Evolutionary conservation across 2,888 invertebrate genomes (phyloP), one percentile per base, ranked within the genome.

Genomic region (Rhopalosiphum nymphaeae): DNA sequence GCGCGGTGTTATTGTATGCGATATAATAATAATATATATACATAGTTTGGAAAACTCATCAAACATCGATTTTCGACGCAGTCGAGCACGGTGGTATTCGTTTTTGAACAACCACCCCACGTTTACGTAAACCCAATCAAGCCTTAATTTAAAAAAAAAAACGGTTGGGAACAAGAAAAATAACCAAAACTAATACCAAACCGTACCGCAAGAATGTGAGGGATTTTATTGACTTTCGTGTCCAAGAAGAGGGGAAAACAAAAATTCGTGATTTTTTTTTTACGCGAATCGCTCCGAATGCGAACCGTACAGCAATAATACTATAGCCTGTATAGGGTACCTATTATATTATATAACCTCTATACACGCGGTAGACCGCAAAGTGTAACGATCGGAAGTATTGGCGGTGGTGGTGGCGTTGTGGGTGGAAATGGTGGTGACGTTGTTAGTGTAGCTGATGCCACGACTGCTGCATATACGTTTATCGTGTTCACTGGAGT

Each of bases 31-130:
- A 78, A 78, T 78, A 78, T 53, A 53, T 53, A 78, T 78, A 21
- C 42, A 29, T n/a, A 61, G 57, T 89, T 91, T 61, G 16, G 36
- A 42, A 91, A 91, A 53, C 91, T 91, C 91, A 91, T 91, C 91
- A 53, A 91, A 91, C 91, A 42, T 78, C 67, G 36, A 91, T 91
- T 78, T 91, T 78, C 36, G 25, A 21, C 53, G 26, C 13, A 25
- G 49, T 21, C 57, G 21, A 29, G 44, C 46, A n/a, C 4, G n/a
- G 61, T 10, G 44, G 21, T n/a, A 49, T 53, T 42, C 56, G 13
- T 89, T 56, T 56, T 36, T 42, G 42, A 10, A 57, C 89, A 29
- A 57, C 13, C 57, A 21, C 36, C 36, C 36, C 36, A 21, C 78
- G 21, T 78, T 25, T 42, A 89, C 26, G 91, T 49, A 49, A 49